Evolutionary conservation across 2,113 vertebrate genomes (phyloP).

Genomic region (Ammodytes marinus): DNA sequence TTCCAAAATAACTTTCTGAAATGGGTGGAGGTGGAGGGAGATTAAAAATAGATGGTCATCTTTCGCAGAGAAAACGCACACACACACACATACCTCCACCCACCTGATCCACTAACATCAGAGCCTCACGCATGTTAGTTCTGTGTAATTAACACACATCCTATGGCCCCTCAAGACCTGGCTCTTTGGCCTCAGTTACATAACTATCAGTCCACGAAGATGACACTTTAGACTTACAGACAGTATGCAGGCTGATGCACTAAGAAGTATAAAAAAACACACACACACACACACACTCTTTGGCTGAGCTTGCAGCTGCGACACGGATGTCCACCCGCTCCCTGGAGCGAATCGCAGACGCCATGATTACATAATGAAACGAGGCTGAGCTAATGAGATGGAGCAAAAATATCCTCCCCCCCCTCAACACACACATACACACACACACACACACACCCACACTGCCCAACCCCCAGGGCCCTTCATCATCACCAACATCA

Average conservation of each 20-base stretch:
- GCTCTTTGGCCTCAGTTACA: constrained; percentile 39
- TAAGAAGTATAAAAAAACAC: constrained; percentile 2
- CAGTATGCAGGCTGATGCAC: constrained; percentile 11
- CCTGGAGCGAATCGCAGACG: constrained; percentile 20
- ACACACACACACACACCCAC: no score
- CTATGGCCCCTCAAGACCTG: constrained; percentile 36
- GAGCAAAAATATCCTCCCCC: constrained; percentile 56
- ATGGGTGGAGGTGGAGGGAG: not conserved
- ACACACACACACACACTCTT: constrained; percentile 8
- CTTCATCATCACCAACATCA: constrained; percentile 71
- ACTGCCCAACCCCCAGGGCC: constrained; percentile 37
- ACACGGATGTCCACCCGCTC: constrained; percentile 38
- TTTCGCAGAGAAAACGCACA: constrained; percentile 21
- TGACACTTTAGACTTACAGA: constrained; percentile 28
- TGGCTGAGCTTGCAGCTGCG: constrained; percentile 11
- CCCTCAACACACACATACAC: constrained; percentile 24
- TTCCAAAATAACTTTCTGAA: constrained; percentile 60
- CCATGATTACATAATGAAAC: constrained; percentile 76
- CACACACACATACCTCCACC: constrained; percentile 23
- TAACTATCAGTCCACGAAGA: constrained; percentile 47
- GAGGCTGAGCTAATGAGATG: constrained; percentile 79
- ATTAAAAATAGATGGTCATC: constrained; percentile 61
- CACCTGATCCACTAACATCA: constrained; percentile 45
- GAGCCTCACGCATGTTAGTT: constrained; percentile 51
- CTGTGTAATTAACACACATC: constrained; percentile 68